Evolutionary conservation across 2,888 invertebrate species (phyloP).

Genomic region (Galeruca laticollis): DNA sequence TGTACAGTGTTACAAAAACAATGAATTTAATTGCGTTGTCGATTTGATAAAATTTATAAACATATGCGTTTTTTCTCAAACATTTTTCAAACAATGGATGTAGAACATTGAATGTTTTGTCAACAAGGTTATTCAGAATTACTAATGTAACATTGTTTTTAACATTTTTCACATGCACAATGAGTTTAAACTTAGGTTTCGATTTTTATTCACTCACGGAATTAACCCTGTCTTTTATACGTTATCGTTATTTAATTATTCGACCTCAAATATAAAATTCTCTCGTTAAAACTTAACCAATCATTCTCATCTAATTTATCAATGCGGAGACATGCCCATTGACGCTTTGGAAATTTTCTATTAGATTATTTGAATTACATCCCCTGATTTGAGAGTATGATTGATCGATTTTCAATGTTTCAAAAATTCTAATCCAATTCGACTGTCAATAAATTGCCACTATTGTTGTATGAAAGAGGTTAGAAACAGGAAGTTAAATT

Average conservation of each 20-base stretch:
- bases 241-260: neutral
- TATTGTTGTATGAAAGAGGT: slow-evolving; percentile 49
- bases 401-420: slow-evolving; percentile 62
- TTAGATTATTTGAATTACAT: slow-evolving; percentile 55
- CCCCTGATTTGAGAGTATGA: slow-evolving; percentile 54
- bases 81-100: neutral
- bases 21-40: neutral
- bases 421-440: slow-evolving; percentile 52
- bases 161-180: no score
- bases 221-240: neutral
- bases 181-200: neutral
- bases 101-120: neutral
- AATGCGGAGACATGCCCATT: slow-evolving; percentile 57
- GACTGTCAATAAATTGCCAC: slow-evolving; percentile 47
- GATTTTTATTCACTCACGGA: neutral
- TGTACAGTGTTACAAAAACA: neutral
- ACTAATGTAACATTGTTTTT: neutral
- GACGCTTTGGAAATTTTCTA: slow-evolving; percentile 59
- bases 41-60: neutral
- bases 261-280: neutral
- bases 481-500: slow-evolving; percentile 33
- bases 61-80: neutral
- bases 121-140: neutral
- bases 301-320: slow-evolving; percentile 62
- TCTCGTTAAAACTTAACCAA: slow-evolving; percentile 60